A percentile compares a stretch with the other conserved stretches of the same genome.
phyloP scores from a whole-genome alignment of 2,797 vertebrate species.

The Astyanax mexicanus region DNA sequence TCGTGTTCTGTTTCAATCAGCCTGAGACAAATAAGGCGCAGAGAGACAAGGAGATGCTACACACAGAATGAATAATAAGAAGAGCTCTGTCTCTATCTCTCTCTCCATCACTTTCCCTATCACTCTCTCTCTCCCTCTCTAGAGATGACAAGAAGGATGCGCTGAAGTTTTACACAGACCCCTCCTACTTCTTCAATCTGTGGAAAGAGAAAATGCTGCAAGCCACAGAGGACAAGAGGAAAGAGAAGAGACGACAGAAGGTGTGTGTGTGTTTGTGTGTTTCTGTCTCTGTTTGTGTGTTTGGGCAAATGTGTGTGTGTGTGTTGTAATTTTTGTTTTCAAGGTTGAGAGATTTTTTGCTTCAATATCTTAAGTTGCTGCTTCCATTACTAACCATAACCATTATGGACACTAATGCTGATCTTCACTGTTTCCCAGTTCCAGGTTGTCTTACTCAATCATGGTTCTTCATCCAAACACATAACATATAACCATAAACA shows the following conservation, averaged over 20 bases:
- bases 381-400: constrained; percentile 37
- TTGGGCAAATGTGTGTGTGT: constrained; percentile 62
- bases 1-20: not conserved
- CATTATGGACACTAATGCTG: constrained; percentile 6
- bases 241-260: constrained; percentile 92
- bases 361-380: constrained; percentile 33
- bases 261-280: constrained; percentile 63
- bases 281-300: not conserved
- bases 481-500: too few species aligned
- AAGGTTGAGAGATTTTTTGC: constrained; percentile 1
- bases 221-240: constrained; percentile 91
- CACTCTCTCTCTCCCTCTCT: not conserved
- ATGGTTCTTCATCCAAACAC: not conserved
- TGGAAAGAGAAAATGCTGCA: constrained; percentile 97
- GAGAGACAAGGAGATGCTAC: constrained; percentile 57
- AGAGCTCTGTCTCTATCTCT: not conserved
- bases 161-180: constrained; percentile 91
- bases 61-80: not conserved
- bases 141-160: constrained; percentile 93
- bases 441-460: not conserved
- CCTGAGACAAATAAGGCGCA: not conserved
- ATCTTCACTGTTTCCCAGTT: not conserved
- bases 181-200: constrained; percentile 92
- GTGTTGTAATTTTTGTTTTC: not conserved
- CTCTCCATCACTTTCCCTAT: not conserved